Evolutionary conservation across 2,113 vertebrate genomes (phyloP), one percentile per base, ranked within the genome.

Genomic region (Malurus elegans): DNA sequence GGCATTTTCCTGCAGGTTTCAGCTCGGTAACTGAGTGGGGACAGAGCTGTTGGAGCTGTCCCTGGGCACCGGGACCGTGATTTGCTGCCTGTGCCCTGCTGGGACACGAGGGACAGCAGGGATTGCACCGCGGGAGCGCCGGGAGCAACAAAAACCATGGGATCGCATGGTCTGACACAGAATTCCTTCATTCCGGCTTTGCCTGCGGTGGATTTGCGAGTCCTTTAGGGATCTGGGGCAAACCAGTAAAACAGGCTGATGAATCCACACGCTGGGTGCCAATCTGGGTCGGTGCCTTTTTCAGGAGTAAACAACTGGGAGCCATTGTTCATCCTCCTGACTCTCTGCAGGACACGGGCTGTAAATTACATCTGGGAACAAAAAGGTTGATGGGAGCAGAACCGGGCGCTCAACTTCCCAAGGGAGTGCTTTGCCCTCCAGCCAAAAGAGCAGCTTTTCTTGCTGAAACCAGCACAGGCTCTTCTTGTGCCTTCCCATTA

Each of bases 301-400:
- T 70, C 67, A 79, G 92, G 75, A 96, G 89, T 93, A 96, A 97
- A 94, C 82, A 95, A 76, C 64, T 38, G 24, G 80, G 67, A 95
- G 86, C 71, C 81, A 85, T 94, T 97, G 96, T 97, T 96, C 67
- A 69, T 92, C 96, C 74, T 75, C 75, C 91, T 67, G 62, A 51
- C 92, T 87, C 91, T 96, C 84, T 91, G 92, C 66, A 78, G 91
- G 93, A 97, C 88, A 90, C 62, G 70, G 74, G 72, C 88, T 79
- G 92, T 96, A 97, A 97, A 97, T 97, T 96, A 97, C 79, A 69
- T 88, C 70, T 4, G 84, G 50, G 79, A 97, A 96, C 86, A 97
- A 96, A 97, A 97, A 96, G 51, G 54, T 6, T 90, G 94, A 91
- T 92, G 87, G 78, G 81, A 95, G 66, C 21, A 93, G 94, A 96